Percentiles rank a stretch among this genome's conserved stretches.
phyloP scores from a whole-genome alignment of 2,888 invertebrate species.

The Zygogramma bicolorata region DNA sequence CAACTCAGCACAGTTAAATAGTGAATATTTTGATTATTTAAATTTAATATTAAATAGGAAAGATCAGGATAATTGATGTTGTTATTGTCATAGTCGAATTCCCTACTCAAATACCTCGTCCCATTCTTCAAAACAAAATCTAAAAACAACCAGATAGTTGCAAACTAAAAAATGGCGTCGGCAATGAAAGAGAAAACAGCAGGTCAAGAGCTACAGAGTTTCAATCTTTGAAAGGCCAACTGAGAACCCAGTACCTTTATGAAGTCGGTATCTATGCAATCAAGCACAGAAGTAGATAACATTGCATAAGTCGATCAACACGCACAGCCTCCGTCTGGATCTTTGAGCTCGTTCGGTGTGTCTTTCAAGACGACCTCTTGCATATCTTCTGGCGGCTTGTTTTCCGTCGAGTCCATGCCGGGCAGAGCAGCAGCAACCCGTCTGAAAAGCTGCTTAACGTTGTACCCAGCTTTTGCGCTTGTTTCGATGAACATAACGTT shows the following conservation, averaged over 20 bases:
- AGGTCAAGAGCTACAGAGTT: constrained; percentile 30
- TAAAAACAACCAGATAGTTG: background rate
- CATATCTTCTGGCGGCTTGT: constrained; percentile 97
- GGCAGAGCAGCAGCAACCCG: constrained; percentile 98
- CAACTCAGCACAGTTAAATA: background rate
- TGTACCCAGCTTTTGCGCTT: constrained; percentile 99
- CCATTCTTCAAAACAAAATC: background rate
- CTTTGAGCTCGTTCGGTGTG: constrained; percentile 93
- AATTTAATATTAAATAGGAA: background rate
- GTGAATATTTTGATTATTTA: background rate
- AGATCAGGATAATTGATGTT: background rate
- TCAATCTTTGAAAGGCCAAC: constrained; percentile 23
- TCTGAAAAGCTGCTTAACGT: constrained; percentile 99
- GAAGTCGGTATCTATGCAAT: constrained; percentile 37
- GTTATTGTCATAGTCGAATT: background rate
- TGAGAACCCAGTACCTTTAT: background rate
- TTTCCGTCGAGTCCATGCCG: constrained; percentile 98
- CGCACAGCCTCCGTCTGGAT: constrained; percentile 93
- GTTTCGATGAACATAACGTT: constrained; percentile 99
- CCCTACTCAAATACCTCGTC: background rate
- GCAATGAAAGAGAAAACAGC: background rate
- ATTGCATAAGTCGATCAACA: constrained; percentile 71
- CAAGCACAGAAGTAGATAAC: constrained; percentile 42
- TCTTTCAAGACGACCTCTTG: constrained; percentile 98
- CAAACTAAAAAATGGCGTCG: background rate